Evolutionary conservation across 1,140 invertebrate species (phyloP).

Genomic region (Amyelois transitella): DNA sequence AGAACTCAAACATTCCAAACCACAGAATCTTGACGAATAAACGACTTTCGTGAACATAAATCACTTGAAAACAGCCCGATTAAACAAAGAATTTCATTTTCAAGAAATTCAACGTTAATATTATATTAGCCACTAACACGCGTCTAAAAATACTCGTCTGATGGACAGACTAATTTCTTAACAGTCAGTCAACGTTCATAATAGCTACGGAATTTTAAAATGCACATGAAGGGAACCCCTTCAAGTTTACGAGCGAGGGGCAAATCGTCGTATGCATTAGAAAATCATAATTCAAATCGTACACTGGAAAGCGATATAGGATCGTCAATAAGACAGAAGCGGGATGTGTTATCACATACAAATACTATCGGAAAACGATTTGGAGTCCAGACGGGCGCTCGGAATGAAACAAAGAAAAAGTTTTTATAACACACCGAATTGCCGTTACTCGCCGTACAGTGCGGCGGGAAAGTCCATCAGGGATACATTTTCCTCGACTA

Average conservation of each 20-base stretch:
- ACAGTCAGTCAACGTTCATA: not conserved
- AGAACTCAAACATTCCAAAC: not conserved
- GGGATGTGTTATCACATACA: conserved; percentile 24
- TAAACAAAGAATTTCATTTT: not conserved
- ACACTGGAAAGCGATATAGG: not conserved
- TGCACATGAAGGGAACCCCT: not conserved
- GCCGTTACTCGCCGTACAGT: conserved; percentile 30
- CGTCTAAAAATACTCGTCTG: not conserved
- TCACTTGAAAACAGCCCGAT: not conserved
- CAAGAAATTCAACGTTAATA: not conserved
- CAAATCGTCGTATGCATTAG: conserved; percentile 2
- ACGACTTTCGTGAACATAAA: not conserved
- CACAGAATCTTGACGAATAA: conserved; percentile 2
- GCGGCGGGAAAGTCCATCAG: conserved; percentile 11
- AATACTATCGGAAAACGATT: conserved; percentile 67
- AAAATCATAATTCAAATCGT: conserved; percentile 1
- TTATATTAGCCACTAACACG: not conserved
- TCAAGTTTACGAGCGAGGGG: not conserved
- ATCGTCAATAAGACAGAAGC: not conserved
- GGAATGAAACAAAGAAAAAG: conserved; percentile 56
- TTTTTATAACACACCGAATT: conserved; percentile 52
- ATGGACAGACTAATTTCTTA: conserved; percentile 13
- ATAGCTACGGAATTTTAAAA: conserved; percentile 5
- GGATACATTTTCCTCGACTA: conserved; percentile 13
- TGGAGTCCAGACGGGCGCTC: conserved; percentile 34